Percentiles rank a stretch among this genome's conserved stretches.
Conservation (phyloP, 1,140 invertebrate genomes). For the Drosophila oshimai region DNA sequence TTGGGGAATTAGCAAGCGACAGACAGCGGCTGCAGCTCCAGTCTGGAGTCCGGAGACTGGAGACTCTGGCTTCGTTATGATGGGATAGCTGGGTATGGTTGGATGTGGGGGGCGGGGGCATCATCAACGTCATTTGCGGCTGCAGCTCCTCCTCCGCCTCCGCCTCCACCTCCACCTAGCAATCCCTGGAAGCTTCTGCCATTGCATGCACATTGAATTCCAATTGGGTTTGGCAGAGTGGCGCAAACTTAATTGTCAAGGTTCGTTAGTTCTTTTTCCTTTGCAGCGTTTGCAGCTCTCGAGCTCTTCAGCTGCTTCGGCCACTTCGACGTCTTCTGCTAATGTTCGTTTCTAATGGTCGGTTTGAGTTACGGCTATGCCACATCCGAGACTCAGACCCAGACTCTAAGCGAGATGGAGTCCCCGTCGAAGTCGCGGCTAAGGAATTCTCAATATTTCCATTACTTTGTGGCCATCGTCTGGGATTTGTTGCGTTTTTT, state of each 20-base stretch:
- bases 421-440: slow-evolving; percentile 19
- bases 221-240: slow-evolving; percentile 78
- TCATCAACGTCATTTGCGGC: slow-evolving; percentile 60
- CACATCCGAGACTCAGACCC: slow-evolving; percentile 17
- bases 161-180: neutral
- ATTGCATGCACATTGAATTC: slow-evolving; percentile 78
- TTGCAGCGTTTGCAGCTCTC: slow-evolving; percentile 12
- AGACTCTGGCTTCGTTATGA: slow-evolving; percentile 58
- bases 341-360: slow-evolving; percentile 76
- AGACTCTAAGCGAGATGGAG: slow-evolving; percentile 18
- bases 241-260: slow-evolving; percentile 79
- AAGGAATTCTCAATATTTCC: slow-evolving; percentile 78
- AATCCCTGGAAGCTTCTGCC: slow-evolving; percentile 42
- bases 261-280: slow-evolving; percentile 74
- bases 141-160: slow-evolving; percentile 45
- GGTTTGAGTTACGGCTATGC: slow-evolving; percentile 71
- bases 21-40: slow-evolving; percentile 21
- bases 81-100: slow-evolving; percentile 30
- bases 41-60: neutral
- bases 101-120: no score
- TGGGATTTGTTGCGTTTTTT: slow-evolving; percentile 69
- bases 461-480: slow-evolving; percentile 76
- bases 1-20: slow-evolving; percentile 70
- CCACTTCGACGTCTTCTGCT: slow-evolving; percentile 53
- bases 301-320: slow-evolving; percentile 5